Base-by-base conservation (phyloP, 2,888 invertebrate species). In the Epinotia ramella region DNA sequence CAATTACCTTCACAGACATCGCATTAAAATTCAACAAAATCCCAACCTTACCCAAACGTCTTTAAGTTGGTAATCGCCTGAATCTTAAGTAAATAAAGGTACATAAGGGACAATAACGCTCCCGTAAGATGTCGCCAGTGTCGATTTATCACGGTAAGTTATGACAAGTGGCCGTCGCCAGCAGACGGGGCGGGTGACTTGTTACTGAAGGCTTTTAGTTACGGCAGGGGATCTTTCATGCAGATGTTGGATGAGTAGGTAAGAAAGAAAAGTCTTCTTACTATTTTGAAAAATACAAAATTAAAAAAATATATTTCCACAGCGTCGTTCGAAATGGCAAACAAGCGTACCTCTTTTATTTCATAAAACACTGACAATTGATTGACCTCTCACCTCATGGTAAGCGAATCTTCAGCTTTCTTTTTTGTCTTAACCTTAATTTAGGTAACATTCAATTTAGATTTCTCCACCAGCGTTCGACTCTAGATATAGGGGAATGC, bases 71-170 rank as follows among this genome's bases (percentile, higher is more conserved):
- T 70, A 70, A 13, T 46, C 3, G 16, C 59, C 33, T 16, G 59
- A 7, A 20, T 12, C 33, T 11, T 13, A 56, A 66, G 71, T 71
- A 76, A 71, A 71, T 76, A 71, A 69, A 78, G 83, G 85, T 89
- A 89, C 89, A 90, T 90, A 92, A 89, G 91, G 89, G 89, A 90
- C 90, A 92, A 89, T 93, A 92, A 91, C 86, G 89, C 89, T 87
- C 92, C 82, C 88, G 87, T 84, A 84, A 92, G 92, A 92, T 91
- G 92, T 88, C 89, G 88, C 87, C 81, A 85, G 80, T 82, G 87
- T 87, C 90, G 86, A 94, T 94, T 94, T 93, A 93, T 94, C 93
- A 93, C 87, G 80, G 88, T 86, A 87, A 89, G 90, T 92, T 89
- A 90, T 92, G 93, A 93, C 92, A 91, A 94, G 94, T 93, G 91